Evolutionary conservation across 2,888 invertebrate genomes (phyloP).

Genomic region (Dione juno): DNA sequence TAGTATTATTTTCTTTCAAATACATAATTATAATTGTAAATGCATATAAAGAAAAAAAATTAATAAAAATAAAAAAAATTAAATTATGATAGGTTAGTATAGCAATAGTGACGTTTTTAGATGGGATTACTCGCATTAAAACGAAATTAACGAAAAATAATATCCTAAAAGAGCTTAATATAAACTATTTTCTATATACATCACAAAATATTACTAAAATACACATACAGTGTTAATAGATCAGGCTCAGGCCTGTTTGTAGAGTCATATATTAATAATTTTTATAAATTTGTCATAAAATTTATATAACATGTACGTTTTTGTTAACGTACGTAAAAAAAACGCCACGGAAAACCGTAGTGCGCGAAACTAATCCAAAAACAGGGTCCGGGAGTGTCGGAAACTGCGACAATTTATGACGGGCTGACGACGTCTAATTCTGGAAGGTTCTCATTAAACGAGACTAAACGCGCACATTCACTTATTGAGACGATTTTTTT

Average conservation of each 20-base stretch:
- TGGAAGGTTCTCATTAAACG: slow-evolving; percentile 73
- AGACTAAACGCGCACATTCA: slow-evolving; percentile 74
- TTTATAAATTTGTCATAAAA: too few relatives aligned
- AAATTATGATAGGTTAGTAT: too few relatives aligned
- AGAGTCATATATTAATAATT: neutral
- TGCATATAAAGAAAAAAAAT: too few relatives aligned
- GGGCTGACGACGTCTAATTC: slow-evolving; percentile 75
- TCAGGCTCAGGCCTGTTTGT: neutral
- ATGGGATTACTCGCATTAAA: too few relatives aligned
- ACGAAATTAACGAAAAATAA: neutral
- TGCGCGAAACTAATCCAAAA: slow-evolving; percentile 27
- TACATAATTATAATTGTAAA: too few relatives aligned
- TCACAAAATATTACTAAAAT: neutral
- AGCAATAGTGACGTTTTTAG: too few relatives aligned
- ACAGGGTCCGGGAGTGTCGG: slow-evolving; percentile 31
- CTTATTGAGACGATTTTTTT: slow-evolving; percentile 69
- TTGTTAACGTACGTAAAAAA: neutral
- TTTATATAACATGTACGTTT: too few relatives aligned
- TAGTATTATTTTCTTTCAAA: too few relatives aligned
- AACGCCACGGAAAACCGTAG: slow-evolving; percentile 18
- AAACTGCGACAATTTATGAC: slow-evolving; percentile 76
- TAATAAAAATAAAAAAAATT: too few relatives aligned
- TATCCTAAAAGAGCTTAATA: neutral
- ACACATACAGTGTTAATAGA: too few relatives aligned
- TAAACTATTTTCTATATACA: neutral